phyloP scores from a whole-genome alignment of 1,140 invertebrate species.

The Sminthurinus signatus region DNA sequence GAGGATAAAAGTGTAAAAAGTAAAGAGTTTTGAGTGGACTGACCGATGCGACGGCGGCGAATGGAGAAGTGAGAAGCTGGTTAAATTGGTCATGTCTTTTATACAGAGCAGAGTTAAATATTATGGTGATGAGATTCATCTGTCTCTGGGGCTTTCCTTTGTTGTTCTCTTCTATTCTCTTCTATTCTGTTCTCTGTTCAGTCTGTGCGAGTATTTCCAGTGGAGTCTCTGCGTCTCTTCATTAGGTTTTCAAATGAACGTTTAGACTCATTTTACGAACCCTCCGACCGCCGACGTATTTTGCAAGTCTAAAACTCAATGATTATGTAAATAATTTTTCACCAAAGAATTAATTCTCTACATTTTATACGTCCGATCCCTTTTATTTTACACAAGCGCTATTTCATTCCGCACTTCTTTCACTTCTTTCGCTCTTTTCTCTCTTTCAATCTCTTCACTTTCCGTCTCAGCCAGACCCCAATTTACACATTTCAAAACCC shows the following conservation, averaged over 20 bases:
- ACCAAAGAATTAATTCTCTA: slow-evolving; percentile 18
- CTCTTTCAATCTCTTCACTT: too few species aligned
- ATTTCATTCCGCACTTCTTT: too few species aligned
- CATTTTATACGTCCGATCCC: slow-evolving; percentile 5
- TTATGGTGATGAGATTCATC: slow-evolving; percentile 18
- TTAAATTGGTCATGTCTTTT: background rate
- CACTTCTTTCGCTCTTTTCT: too few species aligned
- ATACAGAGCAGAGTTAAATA: slow-evolving; percentile 18
- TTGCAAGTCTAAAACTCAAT: slow-evolving; percentile 17
- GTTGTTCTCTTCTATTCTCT: too few species aligned
- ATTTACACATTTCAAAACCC: too few species aligned
- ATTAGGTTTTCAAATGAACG: slow-evolving; percentile 18
- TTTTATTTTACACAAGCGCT: too few species aligned
- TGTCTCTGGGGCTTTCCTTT: slow-evolving; percentile 8
- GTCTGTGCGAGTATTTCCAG: background rate
- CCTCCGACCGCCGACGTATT: background rate
- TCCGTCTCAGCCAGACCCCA: too few species aligned
- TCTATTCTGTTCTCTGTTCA: background rate
- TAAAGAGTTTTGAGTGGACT: too few species aligned
- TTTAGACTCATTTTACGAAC: slow-evolving; percentile 10
- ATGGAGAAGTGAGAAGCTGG: background rate
- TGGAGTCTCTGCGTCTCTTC: background rate
- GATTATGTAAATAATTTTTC: slow-evolving; percentile 22
- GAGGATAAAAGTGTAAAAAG: too few species aligned
- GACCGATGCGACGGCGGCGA: background rate